Conservation (phyloP, 2,888 invertebrate species). For the Prenolepis imparis region DNA sequence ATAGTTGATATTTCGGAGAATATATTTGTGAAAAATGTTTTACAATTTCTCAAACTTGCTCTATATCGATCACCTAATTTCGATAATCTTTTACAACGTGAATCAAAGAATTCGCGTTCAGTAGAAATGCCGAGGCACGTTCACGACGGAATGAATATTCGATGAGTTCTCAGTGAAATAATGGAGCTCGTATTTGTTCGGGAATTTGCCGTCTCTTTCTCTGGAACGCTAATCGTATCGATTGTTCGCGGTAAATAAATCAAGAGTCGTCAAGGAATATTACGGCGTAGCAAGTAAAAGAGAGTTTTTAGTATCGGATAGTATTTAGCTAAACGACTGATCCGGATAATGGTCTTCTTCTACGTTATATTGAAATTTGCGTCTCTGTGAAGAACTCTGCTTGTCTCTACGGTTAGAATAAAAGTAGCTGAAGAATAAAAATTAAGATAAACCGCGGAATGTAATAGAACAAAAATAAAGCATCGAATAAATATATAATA, state of each 20-base stretch:
- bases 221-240: constrained; percentile 33
- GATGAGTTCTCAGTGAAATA: constrained; percentile 42
- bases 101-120: constrained; percentile 35
- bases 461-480: neutral
- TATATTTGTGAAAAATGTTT: neutral
- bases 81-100: neutral
- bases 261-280: constrained; percentile 24
- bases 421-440: neutral
- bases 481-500: neutral
- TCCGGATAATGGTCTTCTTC: neutral
- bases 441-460: neutral
- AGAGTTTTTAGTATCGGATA: constrained; percentile 1
- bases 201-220: constrained; percentile 13
- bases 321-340: neutral
- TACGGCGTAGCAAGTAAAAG: constrained; percentile 3
- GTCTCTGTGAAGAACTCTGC: neutral
- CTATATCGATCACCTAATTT: constrained; percentile 2
- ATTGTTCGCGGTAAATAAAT: constrained; percentile 42
- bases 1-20: neutral
- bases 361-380: neutral
- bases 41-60: neutral
- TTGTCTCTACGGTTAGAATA: neutral
- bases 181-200: constrained; percentile 38
- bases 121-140: constrained; percentile 17
- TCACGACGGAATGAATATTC: constrained; percentile 30